Conservation (phyloP, 2,888 invertebrate species). For the Cristatella mucedo region DNA sequence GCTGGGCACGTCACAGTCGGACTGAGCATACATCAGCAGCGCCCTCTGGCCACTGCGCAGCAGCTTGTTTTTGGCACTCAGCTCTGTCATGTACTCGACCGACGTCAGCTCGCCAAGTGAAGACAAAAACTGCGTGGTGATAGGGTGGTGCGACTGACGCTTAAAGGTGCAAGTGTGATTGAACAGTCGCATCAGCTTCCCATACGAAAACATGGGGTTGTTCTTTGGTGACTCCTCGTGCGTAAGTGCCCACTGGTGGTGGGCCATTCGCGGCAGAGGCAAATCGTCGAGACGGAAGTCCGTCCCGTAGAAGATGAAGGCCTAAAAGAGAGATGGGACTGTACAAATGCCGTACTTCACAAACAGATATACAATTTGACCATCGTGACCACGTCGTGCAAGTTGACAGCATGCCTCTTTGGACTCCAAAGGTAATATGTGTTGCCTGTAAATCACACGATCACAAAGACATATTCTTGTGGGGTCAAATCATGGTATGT, state of each 20-base stretch:
- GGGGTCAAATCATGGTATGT: no score
- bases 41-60: no score
- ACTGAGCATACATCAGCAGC: constrained; percentile 59
- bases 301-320: constrained; percentile 61
- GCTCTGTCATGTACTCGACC: constrained; percentile 41
- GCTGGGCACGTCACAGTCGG: constrained; percentile 62
- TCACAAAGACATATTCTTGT: no score
- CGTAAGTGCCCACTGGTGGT: constrained; percentile 54
- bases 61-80: constrained; percentile 21
- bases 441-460: no score
- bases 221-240: constrained; percentile 80
- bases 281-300: constrained; percentile 49
- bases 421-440: no score
- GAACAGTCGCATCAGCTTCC: constrained; percentile 50
- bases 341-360: neutral
- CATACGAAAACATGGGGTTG: constrained; percentile 51
- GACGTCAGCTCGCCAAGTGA: neutral
- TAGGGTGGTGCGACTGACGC: constrained; percentile 55
- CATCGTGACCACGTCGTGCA: no score
- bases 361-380: no score
- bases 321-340: constrained; percentile 37
- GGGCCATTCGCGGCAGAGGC: constrained; percentile 49
- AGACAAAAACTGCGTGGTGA: constrained; percentile 43
- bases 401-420: no score
- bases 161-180: constrained; percentile 66